Conservation (phyloP, 2,888 invertebrate species). For the Smittia aterrima region DNA sequence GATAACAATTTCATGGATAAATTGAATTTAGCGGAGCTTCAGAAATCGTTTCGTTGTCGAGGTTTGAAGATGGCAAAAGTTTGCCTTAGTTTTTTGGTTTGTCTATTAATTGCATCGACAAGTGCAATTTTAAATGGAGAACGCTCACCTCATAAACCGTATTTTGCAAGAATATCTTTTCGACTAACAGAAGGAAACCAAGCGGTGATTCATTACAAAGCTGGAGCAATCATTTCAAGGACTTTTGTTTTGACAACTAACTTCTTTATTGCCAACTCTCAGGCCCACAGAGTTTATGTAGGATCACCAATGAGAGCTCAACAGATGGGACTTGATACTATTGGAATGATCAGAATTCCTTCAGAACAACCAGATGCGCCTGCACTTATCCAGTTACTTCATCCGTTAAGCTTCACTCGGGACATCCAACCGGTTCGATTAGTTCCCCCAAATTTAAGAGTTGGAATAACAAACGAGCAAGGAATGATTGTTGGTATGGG, state of each 20-base stretch:
- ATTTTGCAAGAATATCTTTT: not conserved
- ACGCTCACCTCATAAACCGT: not conserved
- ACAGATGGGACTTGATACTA: not conserved
- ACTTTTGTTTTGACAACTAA: not conserved
- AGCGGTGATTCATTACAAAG: not conserved
- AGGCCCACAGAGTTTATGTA: not conserved
- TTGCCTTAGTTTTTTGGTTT: too few relatives aligned
- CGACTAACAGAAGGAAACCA: not conserved
- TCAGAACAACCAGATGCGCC: not conserved
- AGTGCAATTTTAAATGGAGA: not conserved
- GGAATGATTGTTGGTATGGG: constrained; percentile 23
- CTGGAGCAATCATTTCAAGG: not conserved
- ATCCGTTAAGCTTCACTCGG: not conserved
- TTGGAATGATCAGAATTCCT: not conserved
- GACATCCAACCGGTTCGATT: not conserved
- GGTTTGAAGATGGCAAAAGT: too few relatives aligned
- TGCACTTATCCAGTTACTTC: not conserved
- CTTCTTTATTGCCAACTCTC: not conserved
- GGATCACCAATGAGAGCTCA: not conserved
- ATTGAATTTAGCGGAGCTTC: too few relatives aligned
- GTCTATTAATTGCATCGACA: not conserved
- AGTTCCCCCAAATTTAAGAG: not conserved
- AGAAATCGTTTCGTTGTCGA: too few relatives aligned
- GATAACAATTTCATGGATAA: too few relatives aligned
- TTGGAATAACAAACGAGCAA: not conserved